Conservation (phyloP, 2,797 vertebrate species). For the Premnoplex brunnescens region DNA sequence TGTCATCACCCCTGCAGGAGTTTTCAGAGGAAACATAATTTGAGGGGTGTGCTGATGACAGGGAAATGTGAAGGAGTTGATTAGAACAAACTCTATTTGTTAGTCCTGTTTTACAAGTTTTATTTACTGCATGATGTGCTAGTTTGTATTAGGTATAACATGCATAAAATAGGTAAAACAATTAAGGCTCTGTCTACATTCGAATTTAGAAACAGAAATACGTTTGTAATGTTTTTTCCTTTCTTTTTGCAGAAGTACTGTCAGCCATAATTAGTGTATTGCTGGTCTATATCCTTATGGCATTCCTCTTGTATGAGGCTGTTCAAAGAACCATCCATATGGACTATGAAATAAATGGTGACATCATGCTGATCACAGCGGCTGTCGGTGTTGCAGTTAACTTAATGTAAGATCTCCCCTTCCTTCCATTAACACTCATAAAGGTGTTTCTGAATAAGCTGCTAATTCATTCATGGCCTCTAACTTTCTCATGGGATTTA, state of each 20-base stretch:
- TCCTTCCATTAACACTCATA: neutral
- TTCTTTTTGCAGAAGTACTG: constrained; percentile 87
- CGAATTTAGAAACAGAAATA: neutral
- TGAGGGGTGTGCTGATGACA: neutral
- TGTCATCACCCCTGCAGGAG: neutral
- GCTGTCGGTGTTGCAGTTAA: constrained; percentile 96
- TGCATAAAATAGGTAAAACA: neutral
- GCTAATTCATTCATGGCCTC: neutral
- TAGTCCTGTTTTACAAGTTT: neutral
- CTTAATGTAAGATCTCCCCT: constrained; percentile 84
- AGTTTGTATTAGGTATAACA: neutral
- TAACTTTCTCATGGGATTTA: neutral
- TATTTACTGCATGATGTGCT: neutral
- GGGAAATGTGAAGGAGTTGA: neutral
- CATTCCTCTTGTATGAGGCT: constrained; percentile 90
- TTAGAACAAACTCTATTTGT: neutral
- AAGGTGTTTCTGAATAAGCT: constrained; percentile 13
- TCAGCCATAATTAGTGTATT: constrained; percentile 92
- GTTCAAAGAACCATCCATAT: constrained; percentile 91
- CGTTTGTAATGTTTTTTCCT: constrained; percentile 23
- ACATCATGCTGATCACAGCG: constrained; percentile 97
- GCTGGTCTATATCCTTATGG: constrained; percentile 93
- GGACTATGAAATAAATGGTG: constrained; percentile 94
- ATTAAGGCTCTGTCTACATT: neutral
- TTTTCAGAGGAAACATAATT: neutral